Conservation (phyloP, 2,888 invertebrate species). For the Nemotelus nigrinus region DNA sequence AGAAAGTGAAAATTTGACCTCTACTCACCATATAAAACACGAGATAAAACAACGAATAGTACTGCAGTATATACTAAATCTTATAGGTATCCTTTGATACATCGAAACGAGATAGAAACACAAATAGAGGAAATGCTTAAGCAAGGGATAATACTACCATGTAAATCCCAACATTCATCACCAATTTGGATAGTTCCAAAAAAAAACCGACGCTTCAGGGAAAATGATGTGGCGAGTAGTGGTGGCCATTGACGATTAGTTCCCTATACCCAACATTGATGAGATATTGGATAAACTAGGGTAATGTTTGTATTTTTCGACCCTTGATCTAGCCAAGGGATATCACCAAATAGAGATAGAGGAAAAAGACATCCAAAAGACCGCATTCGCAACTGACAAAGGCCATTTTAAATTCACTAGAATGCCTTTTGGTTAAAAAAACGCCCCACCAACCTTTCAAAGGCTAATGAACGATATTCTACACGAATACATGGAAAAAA, state of each 20-base stretch:
- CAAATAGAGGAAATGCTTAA: conserved; percentile 56
- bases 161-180: conserved; percentile 50
- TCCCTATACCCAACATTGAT: conserved; percentile 28
- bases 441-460: conserved; percentile 56
- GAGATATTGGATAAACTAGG: conserved; percentile 50
- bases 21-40: background rate
- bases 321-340: conserved; percentile 48
- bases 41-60: background rate
- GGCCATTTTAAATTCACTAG: conserved; percentile 43
- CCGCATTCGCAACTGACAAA: conserved; percentile 47
- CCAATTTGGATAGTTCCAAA: too few species aligned
- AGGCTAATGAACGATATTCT: conserved; percentile 49
- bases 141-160: conserved; percentile 45
- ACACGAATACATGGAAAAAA: conserved; percentile 51
- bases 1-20: conserved; percentile 1
- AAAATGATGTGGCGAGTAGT: conserved; percentile 3
- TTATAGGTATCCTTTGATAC: background rate
- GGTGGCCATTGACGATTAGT: background rate
- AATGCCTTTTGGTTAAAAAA: conserved; percentile 54
- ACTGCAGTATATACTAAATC: conserved; percentile 7
- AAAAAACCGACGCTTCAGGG: background rate
- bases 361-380: conserved; percentile 47
- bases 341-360: conserved; percentile 50
- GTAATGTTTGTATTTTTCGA: conserved; percentile 46
- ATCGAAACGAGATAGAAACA: too few species aligned